These are phyloP conservation scores for Tragelaphus strepsiceros DNA, from an alignment of 2,113 vertebrate genomes.

Conservation along the genomic window DNA sequence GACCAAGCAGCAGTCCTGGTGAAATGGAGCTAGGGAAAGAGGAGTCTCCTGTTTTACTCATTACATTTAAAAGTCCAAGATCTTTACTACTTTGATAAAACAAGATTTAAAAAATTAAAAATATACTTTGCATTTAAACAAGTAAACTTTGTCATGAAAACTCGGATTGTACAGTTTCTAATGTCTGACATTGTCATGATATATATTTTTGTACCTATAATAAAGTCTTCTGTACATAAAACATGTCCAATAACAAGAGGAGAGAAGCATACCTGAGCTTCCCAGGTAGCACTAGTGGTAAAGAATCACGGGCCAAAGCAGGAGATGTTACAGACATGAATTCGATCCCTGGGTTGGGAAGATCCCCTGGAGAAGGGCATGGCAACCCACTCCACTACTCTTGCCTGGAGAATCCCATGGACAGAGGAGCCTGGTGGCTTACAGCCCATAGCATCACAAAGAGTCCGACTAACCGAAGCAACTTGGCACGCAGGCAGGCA, in stretches of 20 bases:
- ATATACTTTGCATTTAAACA: not conserved
- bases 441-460: not conserved
- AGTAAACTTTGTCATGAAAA: not conserved
- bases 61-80: not conserved
- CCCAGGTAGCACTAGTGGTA: not conserved
- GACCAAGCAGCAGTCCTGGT: not conserved
- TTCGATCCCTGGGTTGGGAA: not conserved
- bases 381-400: not conserved
- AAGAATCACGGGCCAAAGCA: not conserved
- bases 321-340: not conserved
- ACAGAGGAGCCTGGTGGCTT: not conserved
- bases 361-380: not conserved
- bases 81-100: not conserved
- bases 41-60: not conserved
- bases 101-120: not conserved
- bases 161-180: not conserved
- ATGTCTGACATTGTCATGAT: not conserved
- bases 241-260: not conserved
- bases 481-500: not conserved
- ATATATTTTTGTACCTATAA: not conserved
- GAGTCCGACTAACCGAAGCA: accelerated
- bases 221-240: not conserved
- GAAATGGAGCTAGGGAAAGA: not conserved
- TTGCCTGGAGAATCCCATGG: not conserved
- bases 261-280: not conserved